Evolutionary conservation across 2,113 vertebrate species (phyloP).

Genomic region (Martes martes): DNA sequence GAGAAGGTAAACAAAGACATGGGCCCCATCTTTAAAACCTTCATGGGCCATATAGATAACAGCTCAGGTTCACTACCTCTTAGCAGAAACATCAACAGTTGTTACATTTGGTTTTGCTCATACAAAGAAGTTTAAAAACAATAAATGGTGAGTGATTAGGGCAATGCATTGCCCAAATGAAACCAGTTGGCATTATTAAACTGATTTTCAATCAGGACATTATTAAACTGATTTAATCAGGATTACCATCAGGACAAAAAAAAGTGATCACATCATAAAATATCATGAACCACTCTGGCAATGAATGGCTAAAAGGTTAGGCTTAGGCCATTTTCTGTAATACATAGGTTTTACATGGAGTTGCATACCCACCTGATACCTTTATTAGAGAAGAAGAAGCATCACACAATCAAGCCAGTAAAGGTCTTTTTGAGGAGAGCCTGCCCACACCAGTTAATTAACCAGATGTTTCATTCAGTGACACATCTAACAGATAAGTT

Average conservation of each 20-base stretch:
- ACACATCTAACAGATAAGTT: not conserved
- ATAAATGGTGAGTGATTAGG: not conserved
- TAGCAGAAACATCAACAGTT: not conserved
- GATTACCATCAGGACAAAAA: not conserved
- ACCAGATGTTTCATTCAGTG: constrained; percentile 17
- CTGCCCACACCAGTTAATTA: constrained; percentile 11
- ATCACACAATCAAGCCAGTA: not conserved
- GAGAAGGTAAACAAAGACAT: not conserved
- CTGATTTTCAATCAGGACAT: not conserved
- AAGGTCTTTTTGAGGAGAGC: constrained; percentile 17
- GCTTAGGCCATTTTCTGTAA: not conserved
- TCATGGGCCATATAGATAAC: not conserved
- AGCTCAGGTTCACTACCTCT: not conserved
- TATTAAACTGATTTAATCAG: not conserved
- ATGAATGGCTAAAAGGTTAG: not conserved
- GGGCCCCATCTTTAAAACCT: not conserved
- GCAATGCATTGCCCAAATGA: not conserved
- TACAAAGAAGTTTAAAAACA: not conserved
- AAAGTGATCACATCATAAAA: not conserved
- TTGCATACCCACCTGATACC: not conserved
- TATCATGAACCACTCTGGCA: not conserved
- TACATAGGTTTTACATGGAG: not conserved
- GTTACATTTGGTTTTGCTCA: not conserved
- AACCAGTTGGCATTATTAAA: not conserved
- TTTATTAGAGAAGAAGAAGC: constrained; percentile 12